Conservation (phyloP, 2,797 vertebrate genomes). For the Protonibea diacanthus region DNA sequence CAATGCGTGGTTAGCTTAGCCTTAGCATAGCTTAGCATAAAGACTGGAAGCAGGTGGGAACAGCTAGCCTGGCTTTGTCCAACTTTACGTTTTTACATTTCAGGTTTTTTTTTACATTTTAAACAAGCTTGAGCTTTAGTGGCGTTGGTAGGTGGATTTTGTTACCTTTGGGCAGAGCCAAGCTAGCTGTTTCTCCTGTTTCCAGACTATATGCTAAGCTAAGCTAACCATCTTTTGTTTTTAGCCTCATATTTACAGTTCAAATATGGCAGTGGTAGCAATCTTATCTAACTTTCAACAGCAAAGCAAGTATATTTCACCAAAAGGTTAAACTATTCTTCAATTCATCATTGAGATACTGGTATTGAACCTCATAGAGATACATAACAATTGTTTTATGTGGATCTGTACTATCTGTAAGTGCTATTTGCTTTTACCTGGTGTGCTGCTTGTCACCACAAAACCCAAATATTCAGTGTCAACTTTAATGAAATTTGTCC, state of each 20-base stretch:
- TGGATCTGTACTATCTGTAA: neutral
- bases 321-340: neutral
- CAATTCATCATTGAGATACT: neutral
- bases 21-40: neutral
- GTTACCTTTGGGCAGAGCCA: neutral
- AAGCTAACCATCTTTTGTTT: neutral
- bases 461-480: neutral
- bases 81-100: neutral
- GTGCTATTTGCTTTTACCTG: neutral
- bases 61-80: neutral
- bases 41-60: neutral
- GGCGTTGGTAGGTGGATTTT: neutral
- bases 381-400: neutral
- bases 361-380: neutral
- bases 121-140: neutral
- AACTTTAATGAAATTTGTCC: neutral
- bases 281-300: neutral
- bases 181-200: neutral
- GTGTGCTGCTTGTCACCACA: slow-evolving; percentile 1
- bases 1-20: neutral
- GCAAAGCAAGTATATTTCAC: neutral
- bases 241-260: neutral
- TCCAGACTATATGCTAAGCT: neutral
- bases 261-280: neutral
- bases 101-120: neutral